Base-by-base conservation (phyloP, 2,113 vertebrate species). In the Myotis brandtii region DNA sequence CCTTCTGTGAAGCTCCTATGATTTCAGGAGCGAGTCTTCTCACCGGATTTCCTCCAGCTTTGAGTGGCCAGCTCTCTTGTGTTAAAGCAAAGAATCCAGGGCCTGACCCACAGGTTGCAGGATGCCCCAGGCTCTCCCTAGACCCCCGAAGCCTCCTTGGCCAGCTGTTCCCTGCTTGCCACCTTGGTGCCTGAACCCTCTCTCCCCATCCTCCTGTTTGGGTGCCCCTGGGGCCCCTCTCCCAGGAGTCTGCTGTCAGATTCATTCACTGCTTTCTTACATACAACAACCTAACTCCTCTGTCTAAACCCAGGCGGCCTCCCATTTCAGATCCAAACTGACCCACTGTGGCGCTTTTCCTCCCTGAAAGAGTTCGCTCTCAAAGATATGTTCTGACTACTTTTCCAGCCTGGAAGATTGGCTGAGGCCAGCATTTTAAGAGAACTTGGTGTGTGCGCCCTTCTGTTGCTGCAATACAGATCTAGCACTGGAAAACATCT, bases 301-400 rank as follows among this genome's bases (percentile, higher is more conserved):
- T 66, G 34, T 52, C 52, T 89, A 75, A 79, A 86, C 66, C 69
- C 67, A 54, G 64, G 30, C 66, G 37, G 48, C 34, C 43, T 88
- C 34, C 52, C 23, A 4, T 86, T 75, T 94, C 8, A 18, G 52
- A 59, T 67, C 91, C 79, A 82, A 54, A 69, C 54, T 30, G 14
- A 5, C 50, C 25, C 43, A 21, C 34, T 80, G 9, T 27, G 14
- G 72, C 27, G 10, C 32, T 79, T 64, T 64, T 69, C 14, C 52
- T 21, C 0, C 1, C 32, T 30, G 17, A 77, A 69, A 82, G 56
- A n/a, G 17, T 85, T 92, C 16, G 95, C 52, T 95, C 40, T 86
- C 46, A 43, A 83, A 92, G 30, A 66, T 34, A 72, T 27, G 10
- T 54, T 81, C n/a, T 92, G 81, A 86, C 69, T 94, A 89, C 59